Conservation (phyloP, 2,113 vertebrate genomes). For the Ifrita kowaldi region DNA sequence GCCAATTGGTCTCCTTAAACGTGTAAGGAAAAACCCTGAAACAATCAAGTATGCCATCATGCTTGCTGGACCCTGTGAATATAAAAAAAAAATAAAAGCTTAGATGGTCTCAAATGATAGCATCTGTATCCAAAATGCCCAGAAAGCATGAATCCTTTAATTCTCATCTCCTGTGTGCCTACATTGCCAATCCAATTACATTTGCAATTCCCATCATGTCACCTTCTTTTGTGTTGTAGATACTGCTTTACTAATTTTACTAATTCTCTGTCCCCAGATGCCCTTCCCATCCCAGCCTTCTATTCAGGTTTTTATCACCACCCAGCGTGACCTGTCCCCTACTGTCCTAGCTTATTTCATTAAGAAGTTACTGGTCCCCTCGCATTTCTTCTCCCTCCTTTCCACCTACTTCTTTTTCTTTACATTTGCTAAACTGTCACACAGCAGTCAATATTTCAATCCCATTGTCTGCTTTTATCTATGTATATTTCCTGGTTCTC, state of each 20-base stretch:
- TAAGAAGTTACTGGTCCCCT: neutral
- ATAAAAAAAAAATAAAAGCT: neutral
- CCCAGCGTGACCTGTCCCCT: neutral
- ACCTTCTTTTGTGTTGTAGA: neutral
- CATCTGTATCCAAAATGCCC: neutral
- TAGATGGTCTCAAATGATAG: neutral
- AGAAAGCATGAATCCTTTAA: neutral
- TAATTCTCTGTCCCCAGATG: neutral
- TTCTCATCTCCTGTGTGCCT: neutral
- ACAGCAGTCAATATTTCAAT: neutral
- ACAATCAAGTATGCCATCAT: conserved; percentile 96
- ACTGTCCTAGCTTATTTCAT: neutral
- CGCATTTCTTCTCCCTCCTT: neutral
- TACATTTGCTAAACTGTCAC: neutral
- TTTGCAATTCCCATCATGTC: neutral
- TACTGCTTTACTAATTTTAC: neutral
- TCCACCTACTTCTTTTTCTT: neutral
- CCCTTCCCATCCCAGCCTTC: neutral
- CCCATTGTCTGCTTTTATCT: neutral
- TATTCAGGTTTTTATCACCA: neutral
- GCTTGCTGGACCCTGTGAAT: conserved; percentile 83
- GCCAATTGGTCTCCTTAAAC: conserved; percentile 90
- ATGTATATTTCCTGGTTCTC: neutral
- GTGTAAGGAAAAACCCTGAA: conserved; percentile 93
- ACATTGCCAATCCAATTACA: neutral